These are phyloP conservation scores for Callinectes sapidus DNA, from an alignment of 2,888 invertebrate species.

Conservation along the genomic window DNA sequence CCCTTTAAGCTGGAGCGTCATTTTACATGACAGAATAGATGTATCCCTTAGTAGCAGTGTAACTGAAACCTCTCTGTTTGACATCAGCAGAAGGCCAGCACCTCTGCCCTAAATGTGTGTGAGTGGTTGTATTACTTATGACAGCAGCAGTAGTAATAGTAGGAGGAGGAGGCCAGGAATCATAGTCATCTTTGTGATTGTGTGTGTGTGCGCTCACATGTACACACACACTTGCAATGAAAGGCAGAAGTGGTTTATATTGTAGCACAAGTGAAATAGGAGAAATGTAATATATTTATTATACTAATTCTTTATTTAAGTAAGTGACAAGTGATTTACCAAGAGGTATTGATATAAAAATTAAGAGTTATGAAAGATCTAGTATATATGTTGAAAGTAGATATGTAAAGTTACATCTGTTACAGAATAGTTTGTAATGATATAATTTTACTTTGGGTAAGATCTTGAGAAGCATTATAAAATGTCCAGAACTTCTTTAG, in stretches of 20 bases:
- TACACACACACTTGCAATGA: neutral
- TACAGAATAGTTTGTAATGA: neutral
- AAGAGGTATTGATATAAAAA: neutral
- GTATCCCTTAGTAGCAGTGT: neutral
- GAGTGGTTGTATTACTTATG: neutral
- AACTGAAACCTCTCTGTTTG: neutral
- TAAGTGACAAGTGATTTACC: neutral
- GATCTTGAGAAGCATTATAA: neutral
- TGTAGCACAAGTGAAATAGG: neutral
- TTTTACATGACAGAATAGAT: neutral
- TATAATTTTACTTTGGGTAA: neutral
- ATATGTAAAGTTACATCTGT: neutral
- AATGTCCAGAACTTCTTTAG: neutral
- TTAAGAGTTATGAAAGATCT: neutral
- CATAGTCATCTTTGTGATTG: neutral
- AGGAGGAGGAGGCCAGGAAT: neutral
- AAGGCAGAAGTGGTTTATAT: neutral
- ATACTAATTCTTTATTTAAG: neutral
- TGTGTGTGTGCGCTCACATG: neutral
- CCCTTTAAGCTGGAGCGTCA: neutral
- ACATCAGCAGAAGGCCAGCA: neutral
- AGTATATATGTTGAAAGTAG: neutral
- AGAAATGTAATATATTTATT: neutral
- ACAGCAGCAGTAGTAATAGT: neutral
- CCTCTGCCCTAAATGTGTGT: neutral